These are phyloP conservation scores for Pachymerium ferrugineum DNA, from an alignment of 2,888 invertebrate species.

Conservation along the genomic window DNA sequence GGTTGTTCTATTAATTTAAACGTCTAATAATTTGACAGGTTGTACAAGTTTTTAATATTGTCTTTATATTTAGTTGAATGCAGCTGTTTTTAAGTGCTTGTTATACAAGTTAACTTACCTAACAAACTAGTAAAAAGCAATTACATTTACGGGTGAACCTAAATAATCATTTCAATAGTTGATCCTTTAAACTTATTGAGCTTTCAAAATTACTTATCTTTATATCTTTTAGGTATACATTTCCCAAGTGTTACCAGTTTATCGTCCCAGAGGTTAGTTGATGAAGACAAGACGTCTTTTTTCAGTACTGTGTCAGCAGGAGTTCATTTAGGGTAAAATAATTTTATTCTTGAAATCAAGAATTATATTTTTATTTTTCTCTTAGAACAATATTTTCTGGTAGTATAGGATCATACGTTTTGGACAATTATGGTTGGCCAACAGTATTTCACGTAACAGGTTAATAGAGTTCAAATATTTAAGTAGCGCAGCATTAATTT, in stretches of 20 bases:
- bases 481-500: neutral
- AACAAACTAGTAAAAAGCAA: too few relatives aligned
- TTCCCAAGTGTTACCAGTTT: constrained; percentile 66
- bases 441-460: constrained; percentile 60
- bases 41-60: too few relatives aligned
- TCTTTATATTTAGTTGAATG: too few relatives aligned
- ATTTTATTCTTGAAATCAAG: neutral
- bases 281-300: constrained; percentile 60
- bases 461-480: constrained; percentile 39
- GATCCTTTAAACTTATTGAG: too few relatives aligned
- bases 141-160: too few relatives aligned
- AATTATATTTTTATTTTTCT: neutral
- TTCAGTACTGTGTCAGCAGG: constrained; percentile 63
- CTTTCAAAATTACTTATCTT: neutral
- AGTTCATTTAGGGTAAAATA: constrained; percentile 50
- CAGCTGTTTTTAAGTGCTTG: too few relatives aligned
- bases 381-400: constrained; percentile 59
- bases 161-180: too few relatives aligned
- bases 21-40: too few relatives aligned
- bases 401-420: constrained; percentile 59
- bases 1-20: too few relatives aligned
- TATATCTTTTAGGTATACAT: constrained; percentile 54
- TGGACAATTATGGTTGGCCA: constrained; percentile 62
- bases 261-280: constrained; percentile 59
- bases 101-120: too few relatives aligned